phyloP scores from a whole-genome alignment of 2,888 invertebrate species.

The Ditylenchus weischeri region DNA sequence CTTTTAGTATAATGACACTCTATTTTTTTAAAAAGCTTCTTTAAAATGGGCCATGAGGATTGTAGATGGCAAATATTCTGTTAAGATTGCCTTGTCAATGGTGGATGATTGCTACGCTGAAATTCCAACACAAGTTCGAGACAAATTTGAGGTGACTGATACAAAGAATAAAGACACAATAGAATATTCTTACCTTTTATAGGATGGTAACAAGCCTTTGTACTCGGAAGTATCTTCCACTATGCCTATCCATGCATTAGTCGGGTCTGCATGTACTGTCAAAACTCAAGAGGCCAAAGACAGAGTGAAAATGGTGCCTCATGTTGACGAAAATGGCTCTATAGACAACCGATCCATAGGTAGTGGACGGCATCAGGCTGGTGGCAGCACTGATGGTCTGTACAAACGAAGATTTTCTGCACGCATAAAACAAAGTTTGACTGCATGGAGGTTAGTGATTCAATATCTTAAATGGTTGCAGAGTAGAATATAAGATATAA shows the following conservation, averaged over 20 bases:
- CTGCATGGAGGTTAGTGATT: neutral
- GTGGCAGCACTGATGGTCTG: neutral
- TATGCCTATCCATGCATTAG: neutral
- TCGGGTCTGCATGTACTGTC: neutral
- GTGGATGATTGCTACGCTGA: conserved; percentile 23
- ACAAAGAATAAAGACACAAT: neutral
- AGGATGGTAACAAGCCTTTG: conserved; percentile 6
- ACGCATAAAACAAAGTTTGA: neutral
- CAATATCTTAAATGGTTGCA: too few relatives aligned
- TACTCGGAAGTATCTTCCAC: conserved; percentile 1
- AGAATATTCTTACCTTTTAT: neutral
- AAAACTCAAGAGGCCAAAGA: neutral
- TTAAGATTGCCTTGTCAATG: conserved; percentile 27
- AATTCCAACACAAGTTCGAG: conserved; percentile 13
- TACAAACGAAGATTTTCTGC: neutral
- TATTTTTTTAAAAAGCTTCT: too few relatives aligned
- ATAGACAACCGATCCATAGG: neutral
- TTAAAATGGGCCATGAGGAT: neutral
- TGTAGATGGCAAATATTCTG: neutral
- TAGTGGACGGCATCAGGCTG: neutral
- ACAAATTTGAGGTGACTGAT: conserved; percentile 12
- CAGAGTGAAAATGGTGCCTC: conserved; percentile 6
- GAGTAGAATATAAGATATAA: too few relatives aligned
- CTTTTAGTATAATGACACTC: too few relatives aligned
- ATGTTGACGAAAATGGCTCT: neutral